phyloP scores from a whole-genome alignment of 2,888 invertebrate species.

The Mythimna ferrago region DNA sequence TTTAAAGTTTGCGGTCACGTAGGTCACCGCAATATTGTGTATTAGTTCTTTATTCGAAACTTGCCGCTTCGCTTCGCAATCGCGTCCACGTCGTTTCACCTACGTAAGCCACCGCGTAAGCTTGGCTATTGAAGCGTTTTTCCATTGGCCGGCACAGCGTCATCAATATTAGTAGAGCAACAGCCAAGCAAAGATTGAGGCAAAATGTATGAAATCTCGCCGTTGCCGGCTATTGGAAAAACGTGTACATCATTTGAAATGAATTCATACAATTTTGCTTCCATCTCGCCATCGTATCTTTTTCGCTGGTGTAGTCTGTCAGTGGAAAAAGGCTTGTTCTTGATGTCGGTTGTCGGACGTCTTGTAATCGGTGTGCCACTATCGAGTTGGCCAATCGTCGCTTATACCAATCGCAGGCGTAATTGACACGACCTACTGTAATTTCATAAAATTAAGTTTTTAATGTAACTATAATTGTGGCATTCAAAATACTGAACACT shows the following conservation, averaged over 20 bases:
- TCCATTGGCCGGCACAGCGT: constrained; percentile 26
- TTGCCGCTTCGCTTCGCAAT: no score
- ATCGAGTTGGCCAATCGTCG: no score
- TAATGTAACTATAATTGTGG: background rate
- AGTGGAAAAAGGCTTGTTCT: background rate
- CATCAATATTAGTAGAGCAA: background rate
- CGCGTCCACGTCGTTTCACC: no score
- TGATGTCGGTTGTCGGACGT: no score
- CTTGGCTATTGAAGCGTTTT: constrained; percentile 21
- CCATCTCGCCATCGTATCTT: constrained; percentile 12
- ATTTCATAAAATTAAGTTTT: constrained; percentile 2
- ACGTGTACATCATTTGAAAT: constrained; percentile 5
- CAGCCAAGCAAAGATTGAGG: constrained; percentile 9
- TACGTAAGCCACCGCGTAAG: background rate
- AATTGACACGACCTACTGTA: constrained; percentile 38
- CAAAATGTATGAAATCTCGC: constrained; percentile 39
- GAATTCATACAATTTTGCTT: constrained; percentile 47
- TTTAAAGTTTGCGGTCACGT: no score
- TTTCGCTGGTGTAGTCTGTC: background rate
- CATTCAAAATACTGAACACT: background rate
- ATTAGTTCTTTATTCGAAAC: no score
- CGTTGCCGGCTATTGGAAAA: constrained; percentile 36
- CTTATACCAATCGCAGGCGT: constrained; percentile 26
- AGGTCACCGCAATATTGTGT: no score
- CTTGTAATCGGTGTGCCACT: background rate